Base-by-base conservation (phyloP, 2,113 vertebrate species). In the Columba livia region DNA sequence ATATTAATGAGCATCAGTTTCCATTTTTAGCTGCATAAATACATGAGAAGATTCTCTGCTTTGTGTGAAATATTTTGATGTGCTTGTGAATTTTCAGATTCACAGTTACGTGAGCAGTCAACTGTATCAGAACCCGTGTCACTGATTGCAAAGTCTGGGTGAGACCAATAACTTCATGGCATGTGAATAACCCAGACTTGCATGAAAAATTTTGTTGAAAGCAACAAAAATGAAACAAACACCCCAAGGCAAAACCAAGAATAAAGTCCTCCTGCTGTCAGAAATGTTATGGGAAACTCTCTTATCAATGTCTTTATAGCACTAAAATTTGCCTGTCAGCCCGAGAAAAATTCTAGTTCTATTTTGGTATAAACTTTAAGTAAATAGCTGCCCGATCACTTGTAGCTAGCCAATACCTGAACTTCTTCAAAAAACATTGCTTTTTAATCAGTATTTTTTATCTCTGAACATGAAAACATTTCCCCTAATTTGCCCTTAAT, bases 171-270 rank as follows among this genome's bases (percentile, higher is more conserved):
- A 83, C 85, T 85, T 25, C 50, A 79, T 83, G 85, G 62, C 90
- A 79, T 85, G 75, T 69, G 84, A 91, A 91, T 82, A 91, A 89
- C 38, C 36, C 64, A 62, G 77, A 67, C 83, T 86, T 4, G 14
- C 69, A 78, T 28, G 36, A 92, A 65, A 40, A 86, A 36, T 74
- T 80, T 69, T 89, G 47, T 78, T 79, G 51, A 95, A 81, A 95
- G 69, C 15, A 86, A 72, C 34, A 79, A 78, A 94, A 89, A 79
- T 79, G 32, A 89, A 96, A 78, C 61, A 84, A 87, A 89, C 38
- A 15, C 32, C 60, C 36, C 19, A 53, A 78, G 57, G 80, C 65
- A 89, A 94, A 34, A 3, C 0, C 32, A 74, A 67, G 44, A 81
- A 89, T 75, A 64, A 91, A 95, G 25, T 74, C 31, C 32, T 89